Evolutionary conservation across 1,140 invertebrate species (phyloP), one percentile per base, ranked within the genome.

Genomic region (Drosophila seguyi): DNA sequence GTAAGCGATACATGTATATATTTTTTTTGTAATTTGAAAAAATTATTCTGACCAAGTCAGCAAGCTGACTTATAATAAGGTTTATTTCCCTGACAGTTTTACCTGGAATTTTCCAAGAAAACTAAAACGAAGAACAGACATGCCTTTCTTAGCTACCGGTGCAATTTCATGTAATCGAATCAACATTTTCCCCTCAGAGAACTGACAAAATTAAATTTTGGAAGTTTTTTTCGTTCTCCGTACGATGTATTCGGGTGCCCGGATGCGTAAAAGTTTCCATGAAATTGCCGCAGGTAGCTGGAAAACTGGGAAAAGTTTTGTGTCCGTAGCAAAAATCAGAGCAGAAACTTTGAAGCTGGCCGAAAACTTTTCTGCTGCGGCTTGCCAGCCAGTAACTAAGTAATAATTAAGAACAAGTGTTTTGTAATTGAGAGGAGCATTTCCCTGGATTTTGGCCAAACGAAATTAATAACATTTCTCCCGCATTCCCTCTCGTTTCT

Each of bases 131-230:
- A 20, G 18, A n/a, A 16, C 38, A 13, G 38, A 27, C 7, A 20
- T 27, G 2, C 1, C 38, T n/a, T 18, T 18, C 11, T 20, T 14
- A 44, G 44, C 50, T 53, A 63, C 52, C 44, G 27, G 61, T 34
- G 25, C 50, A 76, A 68, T 81, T 81, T 74, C 36, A 42, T 74
- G 18, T 83, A 88, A 87, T 83, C 79, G 62, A 83, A 88, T 80
- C 59, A 77, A 60, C 29, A 57, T 86, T 58, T 79, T 66, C 14
- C 27, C 25, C 47, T 68, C 60, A 55, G 59, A 79, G 48, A 59
- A 75, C 44, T 72, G 67, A 41, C 25, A 29, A 77, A 68, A 88
- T 87, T 79, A 31, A 81, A 86, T 72, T 75, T 81, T 48, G 14
- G 65, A 80, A 84, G 42, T 14, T 71, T 79, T 61, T 36, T 22